Evolutionary conservation across 2,113 vertebrate species (phyloP).

Genomic region (Xenopus laevis): DNA sequence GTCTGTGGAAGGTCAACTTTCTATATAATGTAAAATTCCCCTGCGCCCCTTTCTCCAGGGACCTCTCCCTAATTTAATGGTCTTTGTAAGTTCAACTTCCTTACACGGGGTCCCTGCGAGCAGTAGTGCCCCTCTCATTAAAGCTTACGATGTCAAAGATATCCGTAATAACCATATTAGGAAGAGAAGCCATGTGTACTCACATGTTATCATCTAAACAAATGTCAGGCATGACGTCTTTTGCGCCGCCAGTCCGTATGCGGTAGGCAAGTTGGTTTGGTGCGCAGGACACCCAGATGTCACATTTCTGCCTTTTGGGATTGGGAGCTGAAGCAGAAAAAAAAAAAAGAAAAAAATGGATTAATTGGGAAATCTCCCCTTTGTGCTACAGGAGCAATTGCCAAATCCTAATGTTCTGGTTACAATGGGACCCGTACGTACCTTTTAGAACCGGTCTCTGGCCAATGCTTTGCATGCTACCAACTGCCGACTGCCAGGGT

Average conservation of each 20-base stretch:
- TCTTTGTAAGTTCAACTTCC: too few species aligned
- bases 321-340: conserved; percentile 53
- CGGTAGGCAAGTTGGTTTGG: conserved; percentile 55
- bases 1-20: too few species aligned
- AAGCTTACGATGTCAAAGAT: too few species aligned
- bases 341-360: background rate
- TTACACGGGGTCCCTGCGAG: too few species aligned
- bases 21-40: too few species aligned
- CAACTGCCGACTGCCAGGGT: background rate
- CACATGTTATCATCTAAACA: conserved; percentile 72
- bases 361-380: background rate
- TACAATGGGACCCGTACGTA: conserved; percentile 44
- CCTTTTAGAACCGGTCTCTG: conserved; percentile 54
- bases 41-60: too few species aligned
- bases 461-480: conserved; percentile 44
- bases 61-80: too few species aligned
- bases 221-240: conserved; percentile 52
- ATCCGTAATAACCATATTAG: too few species aligned
- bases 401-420: too few species aligned
- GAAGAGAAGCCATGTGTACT: conserved; percentile 47
- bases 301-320: conserved; percentile 67
- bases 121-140: too few species aligned
- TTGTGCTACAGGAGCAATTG: too few species aligned
- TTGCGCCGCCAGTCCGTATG: conserved; percentile 60
- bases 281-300: conserved; percentile 58